Evolutionary conservation across 1,140 invertebrate genomes (phyloP), one percentile per base, ranked within the genome.

Genomic region (Hyposmocoma kahamanoa): DNA sequence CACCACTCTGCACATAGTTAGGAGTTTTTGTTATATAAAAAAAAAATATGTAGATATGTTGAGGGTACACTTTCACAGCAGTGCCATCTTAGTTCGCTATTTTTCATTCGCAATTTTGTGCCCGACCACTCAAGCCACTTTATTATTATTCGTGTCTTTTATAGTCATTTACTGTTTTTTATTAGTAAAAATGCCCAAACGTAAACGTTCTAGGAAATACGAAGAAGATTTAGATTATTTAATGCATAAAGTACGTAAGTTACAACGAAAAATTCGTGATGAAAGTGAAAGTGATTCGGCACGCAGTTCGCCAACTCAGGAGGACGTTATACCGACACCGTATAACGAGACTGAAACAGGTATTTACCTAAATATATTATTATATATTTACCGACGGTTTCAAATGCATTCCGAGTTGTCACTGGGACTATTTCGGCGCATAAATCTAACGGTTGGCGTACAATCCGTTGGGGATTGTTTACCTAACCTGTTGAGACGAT

Each of bases 121-220:
- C 36, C 20, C 19, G 19, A 39, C 36, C 36, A 20, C 36, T 39
- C 36, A n/a, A n/a, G n/a, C n/a, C n/a, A n/a, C n/a, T n/a, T n/a
- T n/a, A 28, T n/a, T n/a, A n/a, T n/a, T 19, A 19, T 19, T 39
- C 5, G 36, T 39, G 36, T 39, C 20, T 13, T 39, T 5, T 6
- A 4, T 36, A 4, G 8, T 36, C 6, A 5, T 8, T 15, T 36
- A 9, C 30, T 13, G 15, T 13, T 34, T 6, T 13, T 4, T 34
- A 34, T n/a, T n/a, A 34, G 24, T 26, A 34, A 34, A 39, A 20
- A 20, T 20, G 36, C 13, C 36, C 20, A 39, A 39, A 39, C 15
- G 36, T 3, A 39, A 39, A 39, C 13, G 4, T 8, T 2, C 2
- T 8, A 39, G 19, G 5, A 34, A 34, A 4, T 3, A 19, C 3